These are phyloP conservation scores for Eumacrocentrus americanus DNA, from an alignment of 2,888 invertebrate species.

Conservation along the genomic window DNA sequence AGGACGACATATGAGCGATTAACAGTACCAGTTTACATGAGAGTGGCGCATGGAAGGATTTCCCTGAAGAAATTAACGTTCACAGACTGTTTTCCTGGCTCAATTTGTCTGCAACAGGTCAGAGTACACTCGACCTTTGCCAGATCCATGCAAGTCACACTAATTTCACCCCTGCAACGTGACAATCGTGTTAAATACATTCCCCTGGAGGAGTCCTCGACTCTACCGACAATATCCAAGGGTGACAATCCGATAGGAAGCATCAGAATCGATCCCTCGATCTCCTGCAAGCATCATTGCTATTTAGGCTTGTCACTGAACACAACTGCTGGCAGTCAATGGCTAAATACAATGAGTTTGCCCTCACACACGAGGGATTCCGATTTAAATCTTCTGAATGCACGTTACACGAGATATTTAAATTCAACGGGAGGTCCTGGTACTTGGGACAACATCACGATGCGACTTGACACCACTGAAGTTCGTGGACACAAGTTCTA, in stretches of 20 bases:
- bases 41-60: conserved; percentile 77
- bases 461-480: conserved; percentile 79
- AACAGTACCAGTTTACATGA: conserved; percentile 74
- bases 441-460: conserved; percentile 72
- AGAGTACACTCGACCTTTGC: conserved; percentile 82
- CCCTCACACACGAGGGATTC: conserved; percentile 72
- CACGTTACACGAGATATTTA: conserved; percentile 68
- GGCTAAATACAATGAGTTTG: conserved; percentile 70
- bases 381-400: conserved; percentile 71
- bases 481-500: conserved; percentile 70
- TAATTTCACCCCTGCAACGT: conserved; percentile 67
- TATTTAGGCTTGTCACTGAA: conserved; percentile 77
- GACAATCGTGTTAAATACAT: conserved; percentile 57
- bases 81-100: conserved; percentile 82
- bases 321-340: conserved; percentile 70
- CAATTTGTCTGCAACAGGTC: conserved; percentile 77
- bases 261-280: conserved; percentile 74
- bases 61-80: conserved; percentile 68
- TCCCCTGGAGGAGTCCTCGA: conserved; percentile 51
- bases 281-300: conserved; percentile 74
- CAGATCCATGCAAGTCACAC: conserved; percentile 77
- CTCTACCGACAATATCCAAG: conserved; percentile 54
- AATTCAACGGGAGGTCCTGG: conserved; percentile 61
- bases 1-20: conserved; percentile 74
- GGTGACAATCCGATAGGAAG: conserved; percentile 64